A percentile compares a stretch with the other conserved stretches of the same genome.
These are phyloP conservation scores for Loxodonta africana DNA, from an alignment of 2,113 vertebrate genomes.

Conservation along the genomic window DNA sequence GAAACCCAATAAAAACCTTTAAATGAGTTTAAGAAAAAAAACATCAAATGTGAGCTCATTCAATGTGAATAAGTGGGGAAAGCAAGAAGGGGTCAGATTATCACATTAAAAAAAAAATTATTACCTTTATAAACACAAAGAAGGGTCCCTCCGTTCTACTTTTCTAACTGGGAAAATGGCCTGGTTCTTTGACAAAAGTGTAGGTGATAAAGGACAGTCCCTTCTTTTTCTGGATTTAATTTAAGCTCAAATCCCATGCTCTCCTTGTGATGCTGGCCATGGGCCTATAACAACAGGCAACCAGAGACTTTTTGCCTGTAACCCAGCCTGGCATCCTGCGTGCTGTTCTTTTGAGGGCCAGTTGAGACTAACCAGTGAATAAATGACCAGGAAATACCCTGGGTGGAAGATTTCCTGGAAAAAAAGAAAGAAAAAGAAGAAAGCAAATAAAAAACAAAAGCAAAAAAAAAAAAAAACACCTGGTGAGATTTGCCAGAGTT, in stretches of 20 bases:
- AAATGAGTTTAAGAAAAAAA: constrained; percentile 9
- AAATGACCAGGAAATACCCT: background rate
- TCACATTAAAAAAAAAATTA: background rate
- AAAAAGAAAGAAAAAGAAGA: background rate
- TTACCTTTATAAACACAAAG: background rate
- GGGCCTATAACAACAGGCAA: background rate
- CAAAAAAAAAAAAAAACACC: background rate
- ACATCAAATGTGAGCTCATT: background rate
- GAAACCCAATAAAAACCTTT: background rate
- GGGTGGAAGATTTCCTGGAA: background rate
- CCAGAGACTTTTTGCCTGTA: background rate
- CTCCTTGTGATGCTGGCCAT: background rate
- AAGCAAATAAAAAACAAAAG: background rate
- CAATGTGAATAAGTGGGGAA: background rate
- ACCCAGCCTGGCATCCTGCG: background rate
- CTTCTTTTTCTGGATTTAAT: background rate
- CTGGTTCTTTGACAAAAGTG: background rate
- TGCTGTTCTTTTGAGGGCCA: background rate
- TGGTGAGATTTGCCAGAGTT: background rate
- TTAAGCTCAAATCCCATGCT: background rate
- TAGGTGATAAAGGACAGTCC: background rate
- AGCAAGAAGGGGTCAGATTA: background rate
- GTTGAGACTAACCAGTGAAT: background rate
- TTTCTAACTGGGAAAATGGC: background rate
- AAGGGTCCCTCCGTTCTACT: background rate